A percentile compares a stretch with the other conserved stretches of the same genome.
phyloP scores from a whole-genome alignment of 2,888 invertebrate species.

The Cerastis leucographa region DNA sequence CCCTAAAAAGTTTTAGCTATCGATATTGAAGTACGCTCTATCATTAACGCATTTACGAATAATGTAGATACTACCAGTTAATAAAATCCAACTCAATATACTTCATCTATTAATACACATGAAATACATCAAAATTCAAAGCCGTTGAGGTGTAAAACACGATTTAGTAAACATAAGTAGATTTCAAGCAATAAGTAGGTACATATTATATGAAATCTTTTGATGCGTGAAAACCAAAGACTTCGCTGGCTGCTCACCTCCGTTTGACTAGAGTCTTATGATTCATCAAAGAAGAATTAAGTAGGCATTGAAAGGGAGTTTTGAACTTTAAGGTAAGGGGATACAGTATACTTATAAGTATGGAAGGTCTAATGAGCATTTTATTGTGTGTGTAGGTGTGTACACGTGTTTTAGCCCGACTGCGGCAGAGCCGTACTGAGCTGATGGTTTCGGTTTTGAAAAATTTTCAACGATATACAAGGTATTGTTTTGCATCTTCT shows the following conservation, averaged over 20 bases:
- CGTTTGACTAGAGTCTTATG: constrained; percentile 10
- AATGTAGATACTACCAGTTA: neutral
- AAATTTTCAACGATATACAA: too few species aligned
- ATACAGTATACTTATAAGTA: neutral
- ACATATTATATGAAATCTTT: too few species aligned
- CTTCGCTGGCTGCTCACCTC: constrained; percentile 12
- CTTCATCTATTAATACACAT: neutral
- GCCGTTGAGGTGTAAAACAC: constrained; percentile 6
- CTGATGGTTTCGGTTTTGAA: neutral
- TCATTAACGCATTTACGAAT: neutral
- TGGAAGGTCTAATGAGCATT: neutral
- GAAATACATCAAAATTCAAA: neutral
- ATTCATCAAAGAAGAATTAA: constrained; percentile 25
- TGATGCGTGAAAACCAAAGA: constrained; percentile 39
- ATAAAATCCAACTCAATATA: neutral
- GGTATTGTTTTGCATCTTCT: too few species aligned
- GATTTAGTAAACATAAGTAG: constrained; percentile 15
- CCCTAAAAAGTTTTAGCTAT: too few species aligned
- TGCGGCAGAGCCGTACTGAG: neutral
- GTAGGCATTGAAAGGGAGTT: neutral
- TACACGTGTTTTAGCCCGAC: neutral
- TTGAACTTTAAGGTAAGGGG: neutral
- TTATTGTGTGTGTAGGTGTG: neutral
- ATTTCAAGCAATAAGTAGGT: neutral
- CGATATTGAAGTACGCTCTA: neutral